Conservation (phyloP, 1,140 invertebrate species). For the Zaprionus ornatus region DNA sequence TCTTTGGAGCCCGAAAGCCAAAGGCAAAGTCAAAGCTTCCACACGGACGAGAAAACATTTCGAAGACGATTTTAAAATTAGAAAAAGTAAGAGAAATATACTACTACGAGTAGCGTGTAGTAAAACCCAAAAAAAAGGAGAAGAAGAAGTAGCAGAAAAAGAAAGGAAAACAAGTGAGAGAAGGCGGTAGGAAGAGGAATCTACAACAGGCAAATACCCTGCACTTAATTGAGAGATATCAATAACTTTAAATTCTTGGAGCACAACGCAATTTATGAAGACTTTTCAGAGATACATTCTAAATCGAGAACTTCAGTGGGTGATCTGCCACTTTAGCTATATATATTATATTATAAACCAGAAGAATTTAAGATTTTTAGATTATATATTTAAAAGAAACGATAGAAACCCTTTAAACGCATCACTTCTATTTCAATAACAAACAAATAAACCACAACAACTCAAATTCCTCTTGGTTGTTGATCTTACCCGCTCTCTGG, state of each 20-base stretch:
- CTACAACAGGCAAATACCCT: not conserved
- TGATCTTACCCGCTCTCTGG: not conserved
- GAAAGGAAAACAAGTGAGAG: slow-evolving; percentile 1
- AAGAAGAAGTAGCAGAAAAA: not conserved
- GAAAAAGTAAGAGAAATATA: slow-evolving; percentile 67
- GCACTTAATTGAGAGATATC: too few species aligned
- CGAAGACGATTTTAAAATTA: slow-evolving; percentile 79
- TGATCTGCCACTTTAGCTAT: too few species aligned
- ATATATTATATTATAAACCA: too few species aligned
- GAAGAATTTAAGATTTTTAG: not conserved
- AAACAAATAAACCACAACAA: not conserved
- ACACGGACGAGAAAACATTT: slow-evolving; percentile 62
- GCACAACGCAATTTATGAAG: too few species aligned
- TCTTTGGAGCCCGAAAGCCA: slow-evolving; percentile 21
- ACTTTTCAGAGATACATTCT: too few species aligned
- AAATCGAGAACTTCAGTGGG: not conserved
- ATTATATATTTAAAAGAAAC: not conserved
- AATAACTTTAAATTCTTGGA: too few species aligned
- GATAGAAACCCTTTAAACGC: not conserved
- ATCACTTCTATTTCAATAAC: too few species aligned
- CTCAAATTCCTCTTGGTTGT: not conserved
- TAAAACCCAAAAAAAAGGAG: slow-evolving; percentile 30
- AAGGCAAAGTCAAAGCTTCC: slow-evolving; percentile 41
- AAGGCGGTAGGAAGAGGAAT: not conserved
- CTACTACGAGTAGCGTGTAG: slow-evolving; percentile 18